A percentile compares a stretch with the other conserved stretches of the same genome.
These are phyloP conservation scores for Copidosoma aretas DNA, from an alignment of 2,888 invertebrate species.

Conservation along the genomic window DNA sequence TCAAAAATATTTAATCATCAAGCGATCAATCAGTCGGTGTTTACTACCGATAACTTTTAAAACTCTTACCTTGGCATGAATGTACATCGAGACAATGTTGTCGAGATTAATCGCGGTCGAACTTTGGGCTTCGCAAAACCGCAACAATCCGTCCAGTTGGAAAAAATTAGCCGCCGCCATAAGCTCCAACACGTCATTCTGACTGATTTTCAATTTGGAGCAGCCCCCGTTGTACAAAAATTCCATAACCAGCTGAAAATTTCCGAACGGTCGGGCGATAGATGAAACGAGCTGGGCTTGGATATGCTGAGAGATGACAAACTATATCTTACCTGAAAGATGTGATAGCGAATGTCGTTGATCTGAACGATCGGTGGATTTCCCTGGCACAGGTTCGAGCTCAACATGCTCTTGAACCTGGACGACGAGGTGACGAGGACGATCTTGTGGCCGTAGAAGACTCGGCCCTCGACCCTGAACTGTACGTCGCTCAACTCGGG, in stretches of 20 bases:
- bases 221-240: conserved; percentile 91
- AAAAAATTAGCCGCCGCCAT: conserved; percentile 93
- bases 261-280: not conserved
- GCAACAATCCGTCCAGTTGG: conserved; percentile 82
- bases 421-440: conserved; percentile 90
- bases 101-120: conserved; percentile 84
- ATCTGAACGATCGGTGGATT: conserved; percentile 87
- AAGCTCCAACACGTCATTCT: conserved; percentile 82
- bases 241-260: conserved; percentile 84
- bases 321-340: conserved; percentile 76
- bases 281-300: not conserved
- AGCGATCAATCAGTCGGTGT: too few species aligned
- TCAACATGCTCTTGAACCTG: conserved; percentile 84
- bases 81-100: conserved; percentile 90
- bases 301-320: not conserved
- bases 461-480: conserved; percentile 87
- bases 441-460: conserved; percentile 94
- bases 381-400: conserved; percentile 75
- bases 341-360: conserved; percentile 90
- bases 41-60: too few species aligned
- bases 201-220: conserved; percentile 77
- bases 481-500: conserved; percentile 91
- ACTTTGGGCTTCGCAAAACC: conserved; percentile 86
- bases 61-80: conserved; percentile 81
- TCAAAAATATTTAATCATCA: conserved; percentile 12